These are phyloP conservation scores for Quadroppia sp. DNA, from an alignment of 2,888 invertebrate species.

Conservation along the genomic window DNA sequence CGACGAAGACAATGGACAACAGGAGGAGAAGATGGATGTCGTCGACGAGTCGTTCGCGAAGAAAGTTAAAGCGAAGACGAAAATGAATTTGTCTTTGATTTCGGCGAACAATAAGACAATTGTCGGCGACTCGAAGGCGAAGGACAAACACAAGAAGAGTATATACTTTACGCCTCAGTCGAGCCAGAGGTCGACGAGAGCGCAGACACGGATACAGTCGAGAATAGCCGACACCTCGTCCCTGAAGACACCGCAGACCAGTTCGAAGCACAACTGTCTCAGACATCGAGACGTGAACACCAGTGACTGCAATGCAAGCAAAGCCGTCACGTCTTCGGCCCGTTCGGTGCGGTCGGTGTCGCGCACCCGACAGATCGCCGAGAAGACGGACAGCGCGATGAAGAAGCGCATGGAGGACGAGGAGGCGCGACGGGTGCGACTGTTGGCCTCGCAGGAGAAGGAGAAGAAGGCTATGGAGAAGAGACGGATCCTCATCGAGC, in stretches of 20 bases:
- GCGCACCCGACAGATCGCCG: constrained; percentile 1
- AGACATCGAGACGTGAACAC: not conserved
- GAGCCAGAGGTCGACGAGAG: not conserved
- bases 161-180: constrained; percentile 36
- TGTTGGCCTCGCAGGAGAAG: constrained; percentile 23
- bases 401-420: constrained; percentile 26
- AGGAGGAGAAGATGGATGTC: not conserved
- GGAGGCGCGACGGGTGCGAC: not conserved
- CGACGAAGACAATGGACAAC: constrained; percentile 23
- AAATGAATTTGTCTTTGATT: not conserved
- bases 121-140: too few species aligned
- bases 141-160: constrained; percentile 11
- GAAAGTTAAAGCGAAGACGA: not conserved
- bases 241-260: not conserved
- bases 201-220: constrained; percentile 3
- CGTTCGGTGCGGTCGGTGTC: not conserved
- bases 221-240: not conserved
- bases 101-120: not conserved
- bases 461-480: constrained; percentile 26
- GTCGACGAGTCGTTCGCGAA: not conserved
- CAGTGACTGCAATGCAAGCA: not conserved
- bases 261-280: not conserved
- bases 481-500: not conserved
- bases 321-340: not conserved
- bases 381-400: constrained; percentile 23